Conservation (phyloP, 2,888 invertebrate genomes). For the Hydroisotoma schaefferi region DNA sequence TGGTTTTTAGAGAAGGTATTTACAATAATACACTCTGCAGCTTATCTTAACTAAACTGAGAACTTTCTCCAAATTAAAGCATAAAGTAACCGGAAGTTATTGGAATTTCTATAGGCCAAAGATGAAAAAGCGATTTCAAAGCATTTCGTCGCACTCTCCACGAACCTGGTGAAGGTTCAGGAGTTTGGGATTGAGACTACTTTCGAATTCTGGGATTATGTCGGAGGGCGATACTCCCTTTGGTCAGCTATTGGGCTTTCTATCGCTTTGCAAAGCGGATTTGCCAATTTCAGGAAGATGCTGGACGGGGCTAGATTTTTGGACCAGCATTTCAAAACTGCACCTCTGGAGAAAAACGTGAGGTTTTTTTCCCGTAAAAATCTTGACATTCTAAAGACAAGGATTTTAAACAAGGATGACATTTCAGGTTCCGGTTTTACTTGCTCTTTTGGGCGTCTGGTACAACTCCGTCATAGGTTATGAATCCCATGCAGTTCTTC, state of each 20-base stretch:
- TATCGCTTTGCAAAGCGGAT: constrained; percentile 88
- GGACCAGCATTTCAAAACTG: constrained; percentile 85
- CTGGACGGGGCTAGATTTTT: constrained; percentile 87
- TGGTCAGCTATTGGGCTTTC: constrained; percentile 99
- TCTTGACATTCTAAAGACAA: not conserved
- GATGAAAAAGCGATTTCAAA: constrained; percentile 71
- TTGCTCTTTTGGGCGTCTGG: constrained; percentile 90
- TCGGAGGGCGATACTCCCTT: constrained; percentile 93
- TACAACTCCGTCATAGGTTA: constrained; percentile 92
- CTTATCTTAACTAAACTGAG: not conserved
- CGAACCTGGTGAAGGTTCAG: constrained; percentile 88
- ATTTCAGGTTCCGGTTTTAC: constrained; percentile 55
- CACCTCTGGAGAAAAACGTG: constrained; percentile 89
- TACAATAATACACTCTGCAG: not conserved
- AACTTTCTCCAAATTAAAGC: not conserved
- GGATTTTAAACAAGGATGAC: constrained; percentile 1
- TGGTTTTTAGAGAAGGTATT: constrained; percentile 81
- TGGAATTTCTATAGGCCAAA: constrained; percentile 32
- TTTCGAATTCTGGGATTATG: constrained; percentile 99
- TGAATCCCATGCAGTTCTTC: constrained; percentile 92
- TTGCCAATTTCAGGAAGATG: constrained; percentile 88
- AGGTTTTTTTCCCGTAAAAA: not conserved
- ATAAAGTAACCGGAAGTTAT: not conserved
- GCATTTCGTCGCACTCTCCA: constrained; percentile 97
- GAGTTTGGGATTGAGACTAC: constrained; percentile 99